phyloP scores from a whole-genome alignment of 2,888 invertebrate genomes.

The Zootermopsis nevadensis region DNA sequence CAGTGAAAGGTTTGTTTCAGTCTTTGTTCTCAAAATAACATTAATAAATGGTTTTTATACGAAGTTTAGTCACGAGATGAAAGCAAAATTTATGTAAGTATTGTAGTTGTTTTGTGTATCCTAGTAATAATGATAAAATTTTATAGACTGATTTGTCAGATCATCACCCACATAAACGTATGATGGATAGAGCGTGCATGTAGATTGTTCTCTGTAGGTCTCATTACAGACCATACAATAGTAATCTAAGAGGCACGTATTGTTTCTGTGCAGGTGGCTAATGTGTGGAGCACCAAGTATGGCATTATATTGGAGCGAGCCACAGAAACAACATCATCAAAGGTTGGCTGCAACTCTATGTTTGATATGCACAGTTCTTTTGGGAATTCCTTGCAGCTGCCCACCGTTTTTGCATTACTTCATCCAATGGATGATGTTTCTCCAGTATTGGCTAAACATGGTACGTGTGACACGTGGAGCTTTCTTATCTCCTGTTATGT shows the following conservation, averaged over 20 bases:
- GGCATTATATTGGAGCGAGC: conserved; percentile 85
- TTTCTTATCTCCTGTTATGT: no score
- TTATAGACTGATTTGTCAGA: no score
- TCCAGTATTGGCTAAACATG: conserved; percentile 80
- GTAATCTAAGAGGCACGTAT: background rate
- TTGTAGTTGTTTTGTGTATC: no score
- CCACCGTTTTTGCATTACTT: conserved; percentile 85
- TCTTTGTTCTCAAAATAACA: no score
- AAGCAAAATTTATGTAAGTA: no score
- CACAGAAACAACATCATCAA: conserved; percentile 57
- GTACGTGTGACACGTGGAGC: conserved; percentile 58
- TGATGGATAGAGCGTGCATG: no score
- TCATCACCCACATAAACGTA: background rate
- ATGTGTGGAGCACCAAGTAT: conserved; percentile 86
- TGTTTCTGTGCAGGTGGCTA: conserved; percentile 72
- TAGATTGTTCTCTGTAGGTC: no score
- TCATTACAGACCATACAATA: background rate
- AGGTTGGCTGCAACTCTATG: conserved; percentile 53
- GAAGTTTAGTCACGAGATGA: no score
- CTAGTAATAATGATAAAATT: no score
- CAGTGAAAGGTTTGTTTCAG: no score
- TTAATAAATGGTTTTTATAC: no score
- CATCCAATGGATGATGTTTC: conserved; percentile 93
- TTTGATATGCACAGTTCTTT: conserved; percentile 45
- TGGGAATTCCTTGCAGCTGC: conserved; percentile 65